Conservation (phyloP, 2,888 invertebrate genomes). For the Hylaea fasciaria region DNA sequence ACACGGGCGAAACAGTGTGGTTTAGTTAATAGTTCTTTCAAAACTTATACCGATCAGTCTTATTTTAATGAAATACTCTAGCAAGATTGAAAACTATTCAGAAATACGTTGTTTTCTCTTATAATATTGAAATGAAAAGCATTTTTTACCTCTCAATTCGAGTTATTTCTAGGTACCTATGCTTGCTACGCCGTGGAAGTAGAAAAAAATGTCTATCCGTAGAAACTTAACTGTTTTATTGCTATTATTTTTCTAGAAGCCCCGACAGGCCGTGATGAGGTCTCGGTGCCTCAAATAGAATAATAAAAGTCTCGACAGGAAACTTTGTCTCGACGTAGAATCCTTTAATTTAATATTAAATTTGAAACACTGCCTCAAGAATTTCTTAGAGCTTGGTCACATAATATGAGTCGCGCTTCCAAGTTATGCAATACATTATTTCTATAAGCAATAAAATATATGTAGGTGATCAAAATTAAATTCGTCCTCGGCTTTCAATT, state of each 20-base stretch:
- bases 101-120: no score
- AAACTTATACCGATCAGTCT: no score
- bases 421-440: not conserved
- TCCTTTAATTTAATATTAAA: constrained; percentile 28
- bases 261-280: constrained; percentile 25
- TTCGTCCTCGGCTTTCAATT: no score
- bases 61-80: no score
- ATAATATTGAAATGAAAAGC: not conserved
- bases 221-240: constrained; percentile 25
- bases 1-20: no score
- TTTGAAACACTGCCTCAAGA: constrained; percentile 17
- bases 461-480: no score
- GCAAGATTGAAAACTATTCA: no score
- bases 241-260: constrained; percentile 32
- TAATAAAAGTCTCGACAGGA: constrained; percentile 21
- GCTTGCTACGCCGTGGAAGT: constrained; percentile 8
- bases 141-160: not conserved
- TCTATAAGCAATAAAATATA: no score
- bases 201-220: constrained; percentile 14
- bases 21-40: no score
- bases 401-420: constrained; percentile 7
- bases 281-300: constrained; percentile 25
- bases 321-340: constrained; percentile 24
- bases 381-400: not conserved
- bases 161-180: not conserved